phyloP scores from a whole-genome alignment of 2,888 invertebrate species.

The Lapara coniferarum region DNA sequence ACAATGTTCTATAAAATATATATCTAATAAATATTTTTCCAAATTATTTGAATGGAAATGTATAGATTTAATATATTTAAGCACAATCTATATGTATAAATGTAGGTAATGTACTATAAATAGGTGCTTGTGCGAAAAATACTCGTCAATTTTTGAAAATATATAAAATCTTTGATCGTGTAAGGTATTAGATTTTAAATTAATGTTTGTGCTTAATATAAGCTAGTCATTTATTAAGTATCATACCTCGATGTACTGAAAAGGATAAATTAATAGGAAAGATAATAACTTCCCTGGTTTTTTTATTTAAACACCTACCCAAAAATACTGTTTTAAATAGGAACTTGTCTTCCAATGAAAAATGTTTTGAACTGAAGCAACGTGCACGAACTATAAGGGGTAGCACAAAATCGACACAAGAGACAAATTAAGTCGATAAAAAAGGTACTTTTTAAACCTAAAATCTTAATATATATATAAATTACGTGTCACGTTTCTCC shows the following conservation, averaged over 20 bases:
- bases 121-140: constrained; percentile 80
- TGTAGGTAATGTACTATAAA: constrained; percentile 50
- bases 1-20: neutral
- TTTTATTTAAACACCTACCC: constrained; percentile 6
- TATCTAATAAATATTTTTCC: neutral
- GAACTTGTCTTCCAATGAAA: too few relatives aligned
- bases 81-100: constrained; percentile 40
- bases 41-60: constrained; percentile 32
- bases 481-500: too few relatives aligned
- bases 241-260: constrained; percentile 78
- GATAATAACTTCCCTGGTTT: constrained; percentile 37
- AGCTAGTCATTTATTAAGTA: constrained; percentile 66
- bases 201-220: constrained; percentile 71
- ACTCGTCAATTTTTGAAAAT: constrained; percentile 76
- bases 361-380: too few relatives aligned
- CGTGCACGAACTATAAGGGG: too few relatives aligned
- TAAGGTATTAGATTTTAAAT: constrained; percentile 59
- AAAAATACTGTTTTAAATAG: too few relatives aligned
- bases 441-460: too few relatives aligned
- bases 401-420: too few relatives aligned
- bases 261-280: constrained; percentile 67
- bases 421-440: too few relatives aligned
- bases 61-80: constrained; percentile 43
- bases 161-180: constrained; percentile 64
- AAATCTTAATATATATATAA: too few relatives aligned